A percentile compares a stretch with the other conserved stretches of the same genome.
Conservation (phyloP, 2,113 vertebrate genomes). For the Melanerpes formicivorus region DNA sequence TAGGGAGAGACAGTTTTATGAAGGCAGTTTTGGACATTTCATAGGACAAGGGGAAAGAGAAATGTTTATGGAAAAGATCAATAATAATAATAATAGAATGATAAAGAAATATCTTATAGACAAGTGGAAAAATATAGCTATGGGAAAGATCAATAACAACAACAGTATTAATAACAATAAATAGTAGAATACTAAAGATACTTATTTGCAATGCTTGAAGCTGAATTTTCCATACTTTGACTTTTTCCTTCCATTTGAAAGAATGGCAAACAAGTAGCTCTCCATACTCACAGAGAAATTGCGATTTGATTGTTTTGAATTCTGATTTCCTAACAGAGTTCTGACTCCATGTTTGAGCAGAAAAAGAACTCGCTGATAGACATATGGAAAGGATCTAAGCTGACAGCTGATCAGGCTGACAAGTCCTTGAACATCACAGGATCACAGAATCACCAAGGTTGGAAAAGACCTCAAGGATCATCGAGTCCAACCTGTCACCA, state of each 20-base stretch:
- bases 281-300: background rate
- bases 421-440: background rate
- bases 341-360: background rate
- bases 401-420: background rate
- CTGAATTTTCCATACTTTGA: background rate
- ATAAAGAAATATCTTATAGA: too few species aligned
- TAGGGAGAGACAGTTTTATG: background rate
- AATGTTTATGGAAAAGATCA: background rate
- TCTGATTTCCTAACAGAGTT: background rate
- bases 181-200: background rate
- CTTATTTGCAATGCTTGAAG: slow-evolving; percentile 1
- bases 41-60: background rate
- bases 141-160: too few species aligned
- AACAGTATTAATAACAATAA: too few species aligned
- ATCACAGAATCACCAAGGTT: too few species aligned
- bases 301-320: background rate
- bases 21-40: background rate
- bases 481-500: too few species aligned
- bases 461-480: too few species aligned
- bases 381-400: background rate
- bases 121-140: too few species aligned
- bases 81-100: background rate
- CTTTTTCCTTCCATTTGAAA: background rate
- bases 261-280: background rate
- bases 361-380: background rate